Evolutionary conservation across 2,888 invertebrate species (phyloP).

Genomic region (Drepana falcataria): DNA sequence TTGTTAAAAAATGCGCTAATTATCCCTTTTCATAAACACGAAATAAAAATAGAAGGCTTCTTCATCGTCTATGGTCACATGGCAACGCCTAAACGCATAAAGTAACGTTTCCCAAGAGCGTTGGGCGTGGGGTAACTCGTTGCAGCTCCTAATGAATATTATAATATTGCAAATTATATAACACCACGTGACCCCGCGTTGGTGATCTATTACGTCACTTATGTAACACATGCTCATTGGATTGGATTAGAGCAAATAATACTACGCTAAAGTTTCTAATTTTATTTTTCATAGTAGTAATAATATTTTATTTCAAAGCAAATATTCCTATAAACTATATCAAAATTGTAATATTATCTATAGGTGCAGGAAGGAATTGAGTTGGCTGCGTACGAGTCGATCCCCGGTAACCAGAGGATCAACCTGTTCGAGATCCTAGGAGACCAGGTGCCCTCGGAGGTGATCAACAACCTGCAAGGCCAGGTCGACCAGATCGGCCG

Average conservation of each 20-base stretch:
- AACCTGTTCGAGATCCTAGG: conserved; percentile 91
- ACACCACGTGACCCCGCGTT: not conserved
- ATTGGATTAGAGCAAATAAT: not conserved
- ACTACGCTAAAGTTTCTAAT: too few species aligned
- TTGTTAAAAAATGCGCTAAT: too few species aligned
- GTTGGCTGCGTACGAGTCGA: conserved; percentile 90
- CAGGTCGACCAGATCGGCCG: conserved; percentile 91
- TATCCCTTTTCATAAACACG: too few species aligned
- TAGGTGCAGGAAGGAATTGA: conserved; percentile 91
- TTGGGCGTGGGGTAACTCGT: not conserved
- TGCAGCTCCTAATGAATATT: not conserved
- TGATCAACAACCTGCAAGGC: conserved; percentile 90
- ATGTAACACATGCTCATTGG: not conserved
- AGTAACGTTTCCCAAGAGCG: not conserved
- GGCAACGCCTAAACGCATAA: too few species aligned
- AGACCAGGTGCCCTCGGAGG: conserved; percentile 91
- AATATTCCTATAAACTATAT: too few species aligned
- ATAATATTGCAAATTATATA: not conserved
- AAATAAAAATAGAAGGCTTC: too few species aligned
- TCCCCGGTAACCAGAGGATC: conserved; percentile 90
- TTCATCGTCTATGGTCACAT: too few species aligned
- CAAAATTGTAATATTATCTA: conserved; percentile 1
- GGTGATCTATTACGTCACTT: not conserved
- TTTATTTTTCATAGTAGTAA: too few species aligned
- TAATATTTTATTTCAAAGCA: too few species aligned